These are phyloP conservation scores for Cancer borealis DNA, from an alignment of 2,888 invertebrate species.

Conservation along the genomic window DNA sequence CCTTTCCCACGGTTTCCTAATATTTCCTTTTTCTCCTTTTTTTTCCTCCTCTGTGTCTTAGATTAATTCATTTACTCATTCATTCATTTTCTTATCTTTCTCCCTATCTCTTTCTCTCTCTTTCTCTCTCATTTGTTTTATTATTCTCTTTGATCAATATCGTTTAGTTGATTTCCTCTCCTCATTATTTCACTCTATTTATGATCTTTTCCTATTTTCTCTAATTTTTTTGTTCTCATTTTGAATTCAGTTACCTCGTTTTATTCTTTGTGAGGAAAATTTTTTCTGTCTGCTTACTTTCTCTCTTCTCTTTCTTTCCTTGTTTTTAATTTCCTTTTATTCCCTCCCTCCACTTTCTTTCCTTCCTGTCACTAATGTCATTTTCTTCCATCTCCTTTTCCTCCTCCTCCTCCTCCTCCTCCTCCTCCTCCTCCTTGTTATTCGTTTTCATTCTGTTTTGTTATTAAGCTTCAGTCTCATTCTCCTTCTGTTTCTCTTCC, in stretches of 20 bases:
- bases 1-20: slow-evolving; percentile 9
- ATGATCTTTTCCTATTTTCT: neutral
- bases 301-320: neutral
- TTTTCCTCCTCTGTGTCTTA: neutral
- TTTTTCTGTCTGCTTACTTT: neutral
- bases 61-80: too few relatives aligned
- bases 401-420: neutral
- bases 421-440: neutral
- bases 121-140: neutral
- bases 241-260: neutral
- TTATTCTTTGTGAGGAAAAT: neutral
- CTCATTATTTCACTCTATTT: neutral
- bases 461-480: neutral
- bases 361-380: slow-evolving; percentile 25
- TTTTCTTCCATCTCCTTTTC: neutral
- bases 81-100: slow-evolving; percentile 2
- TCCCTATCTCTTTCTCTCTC: neutral
- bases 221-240: neutral
- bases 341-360: neutral
- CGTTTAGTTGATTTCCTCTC: neutral
- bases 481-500: neutral
- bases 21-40: neutral
- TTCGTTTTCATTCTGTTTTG: neutral
- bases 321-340: slow-evolving; percentile 15
- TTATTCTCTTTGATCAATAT: neutral